These are phyloP conservation scores for Gastracanthus pulcherrimus DNA, from an alignment of 2,888 invertebrate genomes.

Conservation along the genomic window DNA sequence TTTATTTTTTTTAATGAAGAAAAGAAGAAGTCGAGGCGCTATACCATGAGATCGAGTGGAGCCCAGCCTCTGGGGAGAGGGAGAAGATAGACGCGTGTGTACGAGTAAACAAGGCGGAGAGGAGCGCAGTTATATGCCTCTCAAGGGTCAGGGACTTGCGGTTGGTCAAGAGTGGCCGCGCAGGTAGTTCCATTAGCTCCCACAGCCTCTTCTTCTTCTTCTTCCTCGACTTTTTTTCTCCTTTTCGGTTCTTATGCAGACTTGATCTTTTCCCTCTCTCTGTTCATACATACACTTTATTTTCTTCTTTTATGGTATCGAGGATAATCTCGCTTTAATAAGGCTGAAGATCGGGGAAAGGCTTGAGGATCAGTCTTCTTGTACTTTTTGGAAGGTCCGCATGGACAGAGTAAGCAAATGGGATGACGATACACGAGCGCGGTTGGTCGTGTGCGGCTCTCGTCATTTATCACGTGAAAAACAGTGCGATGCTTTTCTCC, in stretches of 20 bases:
- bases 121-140: neutral
- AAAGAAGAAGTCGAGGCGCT: too few relatives aligned
- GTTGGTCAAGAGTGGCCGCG: conserved; percentile 54
- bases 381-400: neutral
- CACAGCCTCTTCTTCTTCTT: neutral
- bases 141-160: conserved; percentile 55
- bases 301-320: conserved; percentile 18
- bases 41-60: conserved; percentile 30
- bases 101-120: conserved; percentile 32
- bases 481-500: neutral
- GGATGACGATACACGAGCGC: neutral
- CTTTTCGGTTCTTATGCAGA: neutral
- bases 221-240: neutral
- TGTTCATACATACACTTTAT: neutral
- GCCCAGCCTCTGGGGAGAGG: neutral
- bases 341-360: neutral
- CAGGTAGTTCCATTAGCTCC: conserved; percentile 59
- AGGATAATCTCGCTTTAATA: conserved; percentile 26
- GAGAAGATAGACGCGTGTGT: neutral
- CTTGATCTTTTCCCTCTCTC: neutral
- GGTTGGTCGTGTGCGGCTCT: neutral
- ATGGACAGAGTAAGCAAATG: too few relatives aligned
- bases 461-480: neutral
- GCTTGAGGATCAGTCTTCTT: neutral
- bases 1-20: neutral